Conservation (phyloP, 1,140 invertebrate genomes). For the Solen grandis region DNA sequence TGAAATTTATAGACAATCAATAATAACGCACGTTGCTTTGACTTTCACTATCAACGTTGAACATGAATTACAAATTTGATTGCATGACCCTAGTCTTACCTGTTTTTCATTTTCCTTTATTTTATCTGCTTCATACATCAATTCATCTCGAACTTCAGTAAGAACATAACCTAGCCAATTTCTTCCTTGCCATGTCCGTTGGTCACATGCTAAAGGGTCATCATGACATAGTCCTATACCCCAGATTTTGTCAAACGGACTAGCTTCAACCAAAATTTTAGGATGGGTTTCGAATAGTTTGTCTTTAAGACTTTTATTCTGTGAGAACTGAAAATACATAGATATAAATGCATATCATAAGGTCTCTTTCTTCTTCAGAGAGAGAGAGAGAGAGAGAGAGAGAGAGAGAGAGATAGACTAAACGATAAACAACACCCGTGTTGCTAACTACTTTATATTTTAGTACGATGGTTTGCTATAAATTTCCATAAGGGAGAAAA, state of each 20-base stretch:
- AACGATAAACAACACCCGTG: too few species aligned
- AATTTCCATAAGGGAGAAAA: not conserved
- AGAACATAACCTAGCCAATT: constrained; percentile 74
- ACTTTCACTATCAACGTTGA: too few species aligned
- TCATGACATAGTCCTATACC: constrained; percentile 70
- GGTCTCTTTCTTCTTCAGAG: constrained; percentile 3
- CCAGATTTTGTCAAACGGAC: constrained; percentile 75
- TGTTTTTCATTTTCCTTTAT: too few species aligned
- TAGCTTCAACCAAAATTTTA: constrained; percentile 72
- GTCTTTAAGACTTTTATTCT: constrained; percentile 66
- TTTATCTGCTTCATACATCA: constrained; percentile 58
- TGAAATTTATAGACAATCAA: too few species aligned
- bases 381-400: too few species aligned
- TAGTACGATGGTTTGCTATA: not conserved
- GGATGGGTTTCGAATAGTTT: constrained; percentile 66
- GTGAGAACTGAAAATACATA: constrained; percentile 68
- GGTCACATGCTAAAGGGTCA: constrained; percentile 65
- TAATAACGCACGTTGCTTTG: too few species aligned
- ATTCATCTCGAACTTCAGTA: constrained; percentile 71
- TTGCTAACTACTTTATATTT: too few species aligned
- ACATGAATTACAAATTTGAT: too few species aligned
- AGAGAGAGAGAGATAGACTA: too few species aligned
- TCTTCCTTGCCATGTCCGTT: constrained; percentile 68
- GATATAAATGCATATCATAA: not conserved
- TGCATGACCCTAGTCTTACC: too few species aligned